Evolutionary conservation across 2,888 invertebrate species (phyloP), one percentile per base, ranked within the genome.

Genomic region (Melikaiella ostensackeni): DNA sequence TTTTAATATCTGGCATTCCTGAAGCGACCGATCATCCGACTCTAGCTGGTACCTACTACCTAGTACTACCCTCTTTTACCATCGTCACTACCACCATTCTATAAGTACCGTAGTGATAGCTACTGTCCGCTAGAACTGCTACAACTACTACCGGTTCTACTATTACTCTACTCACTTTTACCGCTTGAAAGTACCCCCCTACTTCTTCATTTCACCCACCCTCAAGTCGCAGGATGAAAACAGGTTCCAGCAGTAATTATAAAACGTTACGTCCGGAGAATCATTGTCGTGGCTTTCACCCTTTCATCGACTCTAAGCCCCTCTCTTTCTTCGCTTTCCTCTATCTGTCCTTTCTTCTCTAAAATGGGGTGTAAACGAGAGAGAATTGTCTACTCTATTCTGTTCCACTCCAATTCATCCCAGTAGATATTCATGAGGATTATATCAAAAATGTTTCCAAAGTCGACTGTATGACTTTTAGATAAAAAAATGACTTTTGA

Each of bases 1-100:
- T 91, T 91, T 91, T 91, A 91, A 91, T 91, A 91, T 91, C 90
- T 88, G 86, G 85, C 91, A 91, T 91, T 91, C 91, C 88, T 88
- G 85, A 84, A 89, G 88, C 88, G 89, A 86, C 86, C 88, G 88
- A 89, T 89, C 87, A 87, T 88, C 86, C 83, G 84, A 85, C 85
- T 83, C 80, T 74, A 82, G 83, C 63, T 80, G 80, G 83, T 79
- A 81, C 85, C 75, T 70, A 70, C 30, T 50, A 70, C 70, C 42
- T 42, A 6, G 5, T 42, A 16, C 42, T 70, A 66, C 46, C 24
- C 46, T 30, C 70, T 70, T 30, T 9, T 70, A 50, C 30, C 50
- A 70, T 27, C 30, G 46, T n/a, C 8, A 70, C 46, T 50, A 19
- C 27, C 30, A 27, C 42, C n/a, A 19, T 46, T 50, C 30, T 30